Evolutionary conservation across 1,140 invertebrate species (phyloP).

Genomic region (Octopus sinensis): DNA sequence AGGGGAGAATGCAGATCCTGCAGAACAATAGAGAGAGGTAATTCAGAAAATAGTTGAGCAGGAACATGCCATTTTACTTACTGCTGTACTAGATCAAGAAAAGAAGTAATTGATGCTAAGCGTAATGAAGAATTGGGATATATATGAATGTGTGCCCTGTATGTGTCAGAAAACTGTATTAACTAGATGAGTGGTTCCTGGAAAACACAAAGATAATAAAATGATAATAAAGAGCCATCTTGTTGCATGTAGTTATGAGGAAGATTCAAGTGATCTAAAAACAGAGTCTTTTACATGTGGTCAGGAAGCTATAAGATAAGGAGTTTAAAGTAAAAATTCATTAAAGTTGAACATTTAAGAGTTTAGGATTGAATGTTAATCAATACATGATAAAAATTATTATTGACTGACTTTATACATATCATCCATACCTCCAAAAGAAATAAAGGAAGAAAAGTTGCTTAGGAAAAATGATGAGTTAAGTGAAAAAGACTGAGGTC

Average conservation of each 20-base stretch:
- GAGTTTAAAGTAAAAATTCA: background rate
- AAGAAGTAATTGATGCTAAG: background rate
- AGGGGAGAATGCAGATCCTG: no score
- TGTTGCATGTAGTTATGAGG: background rate
- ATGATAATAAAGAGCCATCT: background rate
- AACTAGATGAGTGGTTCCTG: background rate
- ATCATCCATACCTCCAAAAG: background rate
- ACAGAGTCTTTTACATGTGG: background rate
- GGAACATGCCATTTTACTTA: background rate
- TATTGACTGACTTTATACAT: background rate
- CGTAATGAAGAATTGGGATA: background rate
- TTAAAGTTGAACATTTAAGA: background rate
- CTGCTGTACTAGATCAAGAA: background rate
- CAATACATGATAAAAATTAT: background rate
- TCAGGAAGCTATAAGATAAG: background rate
- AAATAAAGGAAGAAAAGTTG: background rate
- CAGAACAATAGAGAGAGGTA: background rate
- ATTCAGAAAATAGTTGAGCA: background rate
- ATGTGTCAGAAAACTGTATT: background rate
- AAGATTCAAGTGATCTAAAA: background rate
- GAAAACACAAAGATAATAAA: background rate
- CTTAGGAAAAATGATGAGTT: background rate
- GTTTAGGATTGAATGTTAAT: background rate
- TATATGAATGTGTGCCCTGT: background rate
- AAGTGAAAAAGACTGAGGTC: background rate